Base-by-base conservation (phyloP, 2,797 vertebrate genomes). In the Peromyscus attwateri region DNA sequence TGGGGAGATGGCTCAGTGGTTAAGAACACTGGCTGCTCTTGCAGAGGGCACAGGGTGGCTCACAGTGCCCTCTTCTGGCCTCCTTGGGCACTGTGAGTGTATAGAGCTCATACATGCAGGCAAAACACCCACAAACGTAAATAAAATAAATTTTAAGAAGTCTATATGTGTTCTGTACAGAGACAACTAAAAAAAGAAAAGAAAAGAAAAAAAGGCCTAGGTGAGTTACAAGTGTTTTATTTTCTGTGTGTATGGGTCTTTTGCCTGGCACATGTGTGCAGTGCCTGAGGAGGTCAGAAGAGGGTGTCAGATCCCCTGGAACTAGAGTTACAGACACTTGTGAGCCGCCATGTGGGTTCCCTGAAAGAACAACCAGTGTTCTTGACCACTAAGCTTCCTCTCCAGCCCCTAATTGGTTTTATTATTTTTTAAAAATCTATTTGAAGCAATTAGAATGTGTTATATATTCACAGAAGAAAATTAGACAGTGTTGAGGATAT, bases 341-440 rank as follows among this genome's bases (percentile, higher is more conserved):
- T 27, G 73, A 43, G 73, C 25, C 25, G 14, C 23, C 73, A 29
- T 3, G 73, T 76, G 11, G 12, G 25, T 46, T 43, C 12, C 23
- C 40, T 76, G 40, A 27, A 75, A 40, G 73, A 76, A 76, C 25
- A 76, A 25, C 73, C 25, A 14, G 40, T 29, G 25, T 43, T 14
- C 46, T 49, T 52, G 31, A 49, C 46, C 29, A 29, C 46, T 52
- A 14, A 17, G 14, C 7, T 52, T 9, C 9, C 46, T 79, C 46
- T 79, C 43, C 76, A 52, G 76, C 16, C 7, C 46, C 6, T 34
- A 34, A 55, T 34, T 11, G 37, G 12, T 75, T 84, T 40, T 40
- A 40, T 46, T 84, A 19, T 31, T 29, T 91, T 95, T 94, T 94
- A 12, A 71, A 95, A 55, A 25, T 60, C 16, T 73, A 93, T 87